Evolutionary conservation across 2,888 invertebrate species (phyloP).

Genomic region (Drosophila mimetica): DNA sequence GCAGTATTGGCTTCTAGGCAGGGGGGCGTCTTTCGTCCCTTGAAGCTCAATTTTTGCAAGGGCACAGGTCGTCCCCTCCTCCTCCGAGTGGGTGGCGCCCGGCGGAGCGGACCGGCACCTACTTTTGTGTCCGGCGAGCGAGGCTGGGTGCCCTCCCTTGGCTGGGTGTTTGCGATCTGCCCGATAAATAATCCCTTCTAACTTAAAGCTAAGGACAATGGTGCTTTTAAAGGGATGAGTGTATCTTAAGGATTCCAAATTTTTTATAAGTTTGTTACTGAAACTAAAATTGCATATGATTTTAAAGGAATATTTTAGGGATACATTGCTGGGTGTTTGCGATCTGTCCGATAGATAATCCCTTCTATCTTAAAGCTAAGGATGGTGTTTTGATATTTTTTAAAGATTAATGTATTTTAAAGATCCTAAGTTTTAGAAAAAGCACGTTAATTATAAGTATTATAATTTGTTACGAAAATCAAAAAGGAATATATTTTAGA

Average conservation of each 20-base stretch:
- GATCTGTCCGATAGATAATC: conserved; percentile 75
- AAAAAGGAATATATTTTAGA: no score
- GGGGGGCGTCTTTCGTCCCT: conserved; percentile 47
- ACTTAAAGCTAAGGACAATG: background rate
- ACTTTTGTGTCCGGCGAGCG: conserved; percentile 73
- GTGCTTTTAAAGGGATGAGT: no score
- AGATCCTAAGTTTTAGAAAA: no score
- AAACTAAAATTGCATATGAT: no score
- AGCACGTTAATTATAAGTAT: no score
- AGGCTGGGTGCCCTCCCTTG: conserved; percentile 19
- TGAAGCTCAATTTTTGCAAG: conserved; percentile 82
- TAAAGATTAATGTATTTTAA: no score
- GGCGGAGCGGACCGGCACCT: conserved; percentile 61
- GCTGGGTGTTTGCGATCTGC: conserved; percentile 82
- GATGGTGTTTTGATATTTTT: no score
- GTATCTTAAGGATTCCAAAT: no score
- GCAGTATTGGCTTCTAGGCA: conserved; percentile 80
- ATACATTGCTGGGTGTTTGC: conserved; percentile 81
- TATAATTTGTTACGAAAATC: no score
- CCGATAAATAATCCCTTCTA: conserved; percentile 48
- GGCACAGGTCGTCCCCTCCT: conserved; percentile 82
- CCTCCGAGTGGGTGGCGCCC: conserved; percentile 17
- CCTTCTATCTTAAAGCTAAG: conserved; percentile 1
- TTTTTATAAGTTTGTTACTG: no score
- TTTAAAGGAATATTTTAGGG: no score